Percentiles rank a stretch among this genome's conserved stretches.
phyloP scores from a whole-genome alignment of 2,888 invertebrate genomes.

The Prosapia bicincta region DNA sequence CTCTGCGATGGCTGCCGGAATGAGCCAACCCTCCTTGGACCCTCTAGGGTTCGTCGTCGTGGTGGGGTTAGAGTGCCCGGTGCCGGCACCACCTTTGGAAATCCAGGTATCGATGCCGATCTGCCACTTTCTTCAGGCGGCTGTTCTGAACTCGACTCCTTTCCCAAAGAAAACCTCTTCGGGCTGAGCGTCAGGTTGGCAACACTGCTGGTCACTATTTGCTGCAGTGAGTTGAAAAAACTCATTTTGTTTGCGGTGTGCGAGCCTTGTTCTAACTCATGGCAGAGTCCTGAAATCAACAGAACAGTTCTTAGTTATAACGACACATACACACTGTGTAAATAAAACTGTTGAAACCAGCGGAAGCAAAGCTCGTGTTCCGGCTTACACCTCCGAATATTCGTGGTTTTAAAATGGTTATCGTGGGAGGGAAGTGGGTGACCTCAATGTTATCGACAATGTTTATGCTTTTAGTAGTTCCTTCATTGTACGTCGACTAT shows the following conservation, averaged over 20 bases:
- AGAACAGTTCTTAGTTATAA: no score
- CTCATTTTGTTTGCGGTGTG: slow-evolving; percentile 62
- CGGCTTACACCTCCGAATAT: no score
- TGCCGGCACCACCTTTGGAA: slow-evolving; percentile 58
- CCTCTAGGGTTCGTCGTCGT: slow-evolving; percentile 61
- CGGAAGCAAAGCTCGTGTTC: no score
- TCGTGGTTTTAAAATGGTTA: no score
- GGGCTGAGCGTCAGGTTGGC: slow-evolving; percentile 75
- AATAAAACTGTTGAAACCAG: no score
- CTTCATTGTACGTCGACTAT: no score
- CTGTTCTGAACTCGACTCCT: slow-evolving; percentile 53
- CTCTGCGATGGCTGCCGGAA: slow-evolving; percentile 52
- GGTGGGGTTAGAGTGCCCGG: slow-evolving; percentile 59
- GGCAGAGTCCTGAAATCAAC: background rate
- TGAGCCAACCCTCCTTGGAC: slow-evolving; percentile 52
- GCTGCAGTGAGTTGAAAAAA: slow-evolving; percentile 80
- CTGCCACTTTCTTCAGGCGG: slow-evolving; percentile 32
- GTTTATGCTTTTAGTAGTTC: no score
- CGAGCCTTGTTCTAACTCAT: background rate
- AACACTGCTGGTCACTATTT: slow-evolving; percentile 83
- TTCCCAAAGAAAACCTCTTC: slow-evolving; percentile 65
- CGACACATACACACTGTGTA: no score
- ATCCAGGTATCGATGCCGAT: slow-evolving; percentile 46
- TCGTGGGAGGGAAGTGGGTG: no score
- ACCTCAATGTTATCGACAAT: no score